A percentile compares a stretch with the other conserved stretches of the same genome.
These are phyloP conservation scores for Microplitis manilae DNA, from an alignment of 2,888 invertebrate species.

Conservation along the genomic window DNA sequence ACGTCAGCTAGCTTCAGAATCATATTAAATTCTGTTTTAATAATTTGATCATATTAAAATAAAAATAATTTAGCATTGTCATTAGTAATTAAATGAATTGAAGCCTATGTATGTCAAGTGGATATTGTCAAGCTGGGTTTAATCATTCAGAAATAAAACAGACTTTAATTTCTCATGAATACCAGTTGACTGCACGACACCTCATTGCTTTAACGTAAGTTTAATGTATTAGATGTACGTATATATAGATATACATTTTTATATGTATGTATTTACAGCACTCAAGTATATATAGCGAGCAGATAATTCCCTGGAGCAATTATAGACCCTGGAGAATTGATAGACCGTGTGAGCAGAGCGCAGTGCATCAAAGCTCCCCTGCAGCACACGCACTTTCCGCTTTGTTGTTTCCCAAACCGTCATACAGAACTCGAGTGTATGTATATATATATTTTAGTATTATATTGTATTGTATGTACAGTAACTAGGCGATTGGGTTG, in stretches of 20 bases:
- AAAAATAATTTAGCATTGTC: no score
- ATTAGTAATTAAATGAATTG: constrained; percentile 48
- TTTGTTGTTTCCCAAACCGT: constrained; percentile 10
- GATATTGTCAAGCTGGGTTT: constrained; percentile 12
- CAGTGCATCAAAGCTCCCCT: constrained; percentile 16
- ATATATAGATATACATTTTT: no score
- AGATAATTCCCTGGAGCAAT: constrained; percentile 49
- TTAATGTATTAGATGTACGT: constrained; percentile 16
- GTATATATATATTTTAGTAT: neutral
- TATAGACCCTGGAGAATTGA: constrained; percentile 45
- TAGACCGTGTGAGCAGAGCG: constrained; percentile 49
- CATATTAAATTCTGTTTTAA: no score
- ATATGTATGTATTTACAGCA: no score
- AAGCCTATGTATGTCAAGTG: constrained; percentile 54
- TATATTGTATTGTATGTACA: constrained; percentile 3
- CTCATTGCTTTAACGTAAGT: constrained; percentile 49
- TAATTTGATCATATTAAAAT: no score
- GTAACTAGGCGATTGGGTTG: constrained; percentile 59
- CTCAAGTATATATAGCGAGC: neutral
- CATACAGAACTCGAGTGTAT: no score
- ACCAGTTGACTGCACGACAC: constrained; percentile 60
- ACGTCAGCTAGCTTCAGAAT: no score
- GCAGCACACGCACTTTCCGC: constrained; percentile 18
- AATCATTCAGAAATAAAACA: constrained; percentile 57
- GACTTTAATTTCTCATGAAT: constrained; percentile 62